Conservation (phyloP, 53 echinoderm and acorn worm genomes). For the Actinopyga echinites region DNA sequence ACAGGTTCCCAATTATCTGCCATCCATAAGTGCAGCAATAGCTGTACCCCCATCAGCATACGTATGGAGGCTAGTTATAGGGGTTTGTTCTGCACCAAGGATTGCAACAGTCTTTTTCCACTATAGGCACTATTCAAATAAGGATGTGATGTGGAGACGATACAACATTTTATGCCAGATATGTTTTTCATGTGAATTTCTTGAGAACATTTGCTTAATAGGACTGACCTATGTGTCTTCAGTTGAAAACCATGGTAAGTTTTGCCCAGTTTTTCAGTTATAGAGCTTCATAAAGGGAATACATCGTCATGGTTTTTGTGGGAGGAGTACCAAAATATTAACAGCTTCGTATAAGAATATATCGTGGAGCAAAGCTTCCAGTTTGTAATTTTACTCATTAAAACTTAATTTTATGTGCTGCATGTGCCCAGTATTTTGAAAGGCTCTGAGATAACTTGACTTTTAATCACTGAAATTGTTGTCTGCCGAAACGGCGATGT, state of each 20-base stretch:
- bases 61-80: conserved; percentile 74
- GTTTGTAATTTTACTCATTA: no score
- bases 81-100: conserved; percentile 57
- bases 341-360: no score
- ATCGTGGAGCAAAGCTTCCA: no score
- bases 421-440: no score
- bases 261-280: not conserved
- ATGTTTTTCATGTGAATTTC: conserved; percentile 62
- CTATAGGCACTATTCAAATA: conserved; percentile 56
- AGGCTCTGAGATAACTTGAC: no score
- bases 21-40: conserved; percentile 90
- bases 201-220: conserved; percentile 77
- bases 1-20: conserved; percentile 88
- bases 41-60: conserved; percentile 77
- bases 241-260: conserved; percentile 73
- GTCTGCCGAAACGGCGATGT: no score
- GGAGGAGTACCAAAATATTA: no score
- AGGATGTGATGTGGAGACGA: not conserved
- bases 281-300: no score
- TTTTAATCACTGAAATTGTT: no score
- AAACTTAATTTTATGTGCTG: no score
- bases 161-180: conserved; percentile 62
- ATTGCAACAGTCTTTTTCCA: conserved; percentile 54
- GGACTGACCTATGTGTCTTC: conserved; percentile 82
- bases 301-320: no score